These are phyloP conservation scores for Panthera uncia DNA, from an alignment of 2,113 vertebrate species.

Conservation along the genomic window DNA sequence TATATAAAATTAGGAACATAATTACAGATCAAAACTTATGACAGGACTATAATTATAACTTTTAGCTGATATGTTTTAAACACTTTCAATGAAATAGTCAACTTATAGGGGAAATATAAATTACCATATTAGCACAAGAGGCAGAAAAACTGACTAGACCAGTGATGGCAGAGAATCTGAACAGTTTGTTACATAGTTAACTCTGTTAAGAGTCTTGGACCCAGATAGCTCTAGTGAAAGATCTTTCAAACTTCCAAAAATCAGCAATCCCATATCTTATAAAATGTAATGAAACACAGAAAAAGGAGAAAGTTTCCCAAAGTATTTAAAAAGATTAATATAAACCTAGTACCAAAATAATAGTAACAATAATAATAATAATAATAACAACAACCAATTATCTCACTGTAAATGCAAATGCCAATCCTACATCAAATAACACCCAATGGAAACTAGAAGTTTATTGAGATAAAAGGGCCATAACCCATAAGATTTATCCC, in stretches of 20 bases:
- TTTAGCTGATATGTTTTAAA: conserved; percentile 11
- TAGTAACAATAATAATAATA: background rate
- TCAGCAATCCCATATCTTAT: background rate
- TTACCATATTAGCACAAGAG: background rate
- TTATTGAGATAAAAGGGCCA: background rate
- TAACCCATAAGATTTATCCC: background rate
- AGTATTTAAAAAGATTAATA: background rate
- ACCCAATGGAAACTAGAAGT: background rate
- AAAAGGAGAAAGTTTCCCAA: background rate
- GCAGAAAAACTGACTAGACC: background rate
- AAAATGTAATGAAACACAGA: background rate
- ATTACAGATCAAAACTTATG: background rate
- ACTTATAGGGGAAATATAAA: background rate
- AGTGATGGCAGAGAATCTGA: background rate
- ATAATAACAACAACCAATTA: background rate
- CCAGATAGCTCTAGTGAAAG: background rate
- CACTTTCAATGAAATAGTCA: background rate
- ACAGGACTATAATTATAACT: background rate
- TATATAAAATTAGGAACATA: background rate
- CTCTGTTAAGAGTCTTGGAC: background rate
- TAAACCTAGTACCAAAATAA: background rate
- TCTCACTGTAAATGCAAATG: background rate
- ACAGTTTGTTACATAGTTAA: background rate
- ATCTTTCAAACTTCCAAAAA: background rate
- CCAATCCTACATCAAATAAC: background rate